phyloP scores from a whole-genome alignment of 2,888 invertebrate genomes.

The Julus scandinavius region DNA sequence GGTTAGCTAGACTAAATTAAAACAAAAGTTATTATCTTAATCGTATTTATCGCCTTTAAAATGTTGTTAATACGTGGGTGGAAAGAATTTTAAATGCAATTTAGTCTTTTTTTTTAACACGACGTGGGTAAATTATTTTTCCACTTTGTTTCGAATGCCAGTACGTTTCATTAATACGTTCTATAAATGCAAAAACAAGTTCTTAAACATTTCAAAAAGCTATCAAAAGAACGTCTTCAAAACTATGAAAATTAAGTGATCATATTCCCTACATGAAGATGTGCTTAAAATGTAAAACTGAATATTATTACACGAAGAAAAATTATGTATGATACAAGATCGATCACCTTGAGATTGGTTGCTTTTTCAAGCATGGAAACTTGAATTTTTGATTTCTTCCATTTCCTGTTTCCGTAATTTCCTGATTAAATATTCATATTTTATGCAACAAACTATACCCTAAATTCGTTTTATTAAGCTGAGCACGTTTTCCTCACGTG shows the following conservation, averaged over 20 bases:
- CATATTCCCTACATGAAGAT: not conserved
- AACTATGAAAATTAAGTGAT: too few species aligned
- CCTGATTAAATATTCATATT: not conserved
- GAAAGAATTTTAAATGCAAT: not conserved
- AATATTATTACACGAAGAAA: not conserved
- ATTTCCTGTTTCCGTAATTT: not conserved
- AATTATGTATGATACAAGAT: slow-evolving; percentile 6
- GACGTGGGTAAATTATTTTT: not conserved
- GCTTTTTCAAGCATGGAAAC: not conserved
- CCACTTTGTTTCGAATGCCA: not conserved
- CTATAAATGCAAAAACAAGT: not conserved
- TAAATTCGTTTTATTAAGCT: not conserved
- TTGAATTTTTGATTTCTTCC: not conserved
- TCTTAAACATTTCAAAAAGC: not conserved
- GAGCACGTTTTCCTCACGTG: not conserved
- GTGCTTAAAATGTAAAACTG: not conserved
- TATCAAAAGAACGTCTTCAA: not conserved
- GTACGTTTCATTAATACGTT: not conserved
- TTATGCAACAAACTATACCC: not conserved
- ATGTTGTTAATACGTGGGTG: not conserved
- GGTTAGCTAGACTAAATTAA: not conserved
- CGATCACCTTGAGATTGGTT: slow-evolving; percentile 8
- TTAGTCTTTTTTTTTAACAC: not conserved
- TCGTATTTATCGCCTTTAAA: slow-evolving; percentile 6
- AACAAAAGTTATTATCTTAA: slow-evolving; percentile 43